Evolutionary conservation across 2,888 invertebrate species (phyloP).

Genomic region (Lithophane socia): DNA sequence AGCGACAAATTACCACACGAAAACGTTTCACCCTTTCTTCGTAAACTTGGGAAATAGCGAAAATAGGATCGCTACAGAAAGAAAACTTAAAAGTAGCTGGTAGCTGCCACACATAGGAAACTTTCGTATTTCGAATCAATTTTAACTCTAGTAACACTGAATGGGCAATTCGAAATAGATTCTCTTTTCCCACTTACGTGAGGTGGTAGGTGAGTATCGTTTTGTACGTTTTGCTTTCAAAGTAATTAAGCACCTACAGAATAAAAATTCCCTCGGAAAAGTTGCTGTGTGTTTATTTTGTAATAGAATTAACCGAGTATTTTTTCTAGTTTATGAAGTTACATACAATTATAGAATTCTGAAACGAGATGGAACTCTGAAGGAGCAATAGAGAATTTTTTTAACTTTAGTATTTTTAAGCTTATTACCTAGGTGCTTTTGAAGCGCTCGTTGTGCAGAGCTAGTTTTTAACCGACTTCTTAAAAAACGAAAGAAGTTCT

Average conservation of each 20-base stretch:
- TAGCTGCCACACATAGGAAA: slow-evolving; percentile 36
- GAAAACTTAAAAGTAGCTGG: slow-evolving; percentile 60
- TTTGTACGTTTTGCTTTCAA: slow-evolving; percentile 44
- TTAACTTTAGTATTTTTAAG: slow-evolving; percentile 5
- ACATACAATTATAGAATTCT: slow-evolving; percentile 21
- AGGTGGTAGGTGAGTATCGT: slow-evolving; percentile 2
- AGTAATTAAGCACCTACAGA: slow-evolving; percentile 37
- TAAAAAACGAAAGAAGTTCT: too few relatives aligned
- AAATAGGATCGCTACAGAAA: slow-evolving; percentile 75
- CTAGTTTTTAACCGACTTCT: not conserved
- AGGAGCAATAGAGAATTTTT: slow-evolving; percentile 4
- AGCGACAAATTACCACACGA: slow-evolving; percentile 89
- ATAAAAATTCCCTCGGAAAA: slow-evolving; percentile 34
- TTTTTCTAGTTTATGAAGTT: slow-evolving; percentile 35
- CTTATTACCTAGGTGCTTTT: slow-evolving; percentile 1
- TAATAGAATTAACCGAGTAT: slow-evolving; percentile 41
- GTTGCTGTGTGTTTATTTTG: slow-evolving; percentile 36
- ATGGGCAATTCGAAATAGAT: slow-evolving; percentile 42
- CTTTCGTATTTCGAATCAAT: slow-evolving; percentile 60
- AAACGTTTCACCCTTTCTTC: slow-evolving; percentile 86
- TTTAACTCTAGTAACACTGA: slow-evolving; percentile 28
- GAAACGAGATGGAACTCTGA: slow-evolving; percentile 18
- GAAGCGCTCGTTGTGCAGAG: not conserved
- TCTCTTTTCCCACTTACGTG: slow-evolving; percentile 18
- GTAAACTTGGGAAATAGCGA: slow-evolving; percentile 83